Percentiles rank a stretch among this genome's conserved stretches.
These are phyloP conservation scores for Sciaenops ocellatus DNA, from an alignment of 2,797 vertebrate genomes.

Conservation along the genomic window DNA sequence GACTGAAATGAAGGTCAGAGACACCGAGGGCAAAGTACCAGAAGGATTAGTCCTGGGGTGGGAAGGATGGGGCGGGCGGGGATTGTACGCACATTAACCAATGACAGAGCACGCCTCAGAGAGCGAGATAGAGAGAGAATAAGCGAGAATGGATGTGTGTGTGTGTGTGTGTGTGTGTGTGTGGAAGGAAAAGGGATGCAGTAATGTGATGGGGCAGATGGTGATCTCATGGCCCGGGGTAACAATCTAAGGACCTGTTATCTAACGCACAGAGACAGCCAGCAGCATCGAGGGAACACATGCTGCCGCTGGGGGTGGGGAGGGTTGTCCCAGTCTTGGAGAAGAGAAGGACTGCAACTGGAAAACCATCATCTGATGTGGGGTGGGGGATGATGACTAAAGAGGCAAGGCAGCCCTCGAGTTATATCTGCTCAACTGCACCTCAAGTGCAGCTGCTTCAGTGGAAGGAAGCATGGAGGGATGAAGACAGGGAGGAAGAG, in stretches of 20 bases:
- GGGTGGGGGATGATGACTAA: slow-evolving; percentile 16
- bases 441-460: slow-evolving; percentile 56
- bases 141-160: slow-evolving; percentile 13
- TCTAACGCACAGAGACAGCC: slow-evolving; percentile 72
- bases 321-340: slow-evolving; percentile 13
- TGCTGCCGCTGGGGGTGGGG: slow-evolving; percentile 46
- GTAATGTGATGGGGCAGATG: slow-evolving; percentile 79
- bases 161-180: slow-evolving; percentile 16
- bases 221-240: slow-evolving; percentile 69
- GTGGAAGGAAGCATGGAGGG: slow-evolving; percentile 12
- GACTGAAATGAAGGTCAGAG: slow-evolving; percentile 62
- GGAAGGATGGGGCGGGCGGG: slow-evolving; percentile 29
- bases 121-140: slow-evolving; percentile 26
- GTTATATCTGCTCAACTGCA: slow-evolving; percentile 52
- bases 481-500: slow-evolving; percentile 49
- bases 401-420: slow-evolving; percentile 32
- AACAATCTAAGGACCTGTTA: slow-evolving; percentile 78
- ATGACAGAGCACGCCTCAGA: slow-evolving; percentile 52
- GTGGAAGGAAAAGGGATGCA: slow-evolving; percentile 47
- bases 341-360: slow-evolving; percentile 28
- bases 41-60: slow-evolving; percentile 68
- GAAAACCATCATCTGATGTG: slow-evolving; percentile 32
- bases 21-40: slow-evolving; percentile 46
- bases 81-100: slow-evolving; percentile 76
- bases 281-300: slow-evolving; percentile 64